Conservation (phyloP, 2,888 invertebrate species). For the Mayetiola destructor region DNA sequence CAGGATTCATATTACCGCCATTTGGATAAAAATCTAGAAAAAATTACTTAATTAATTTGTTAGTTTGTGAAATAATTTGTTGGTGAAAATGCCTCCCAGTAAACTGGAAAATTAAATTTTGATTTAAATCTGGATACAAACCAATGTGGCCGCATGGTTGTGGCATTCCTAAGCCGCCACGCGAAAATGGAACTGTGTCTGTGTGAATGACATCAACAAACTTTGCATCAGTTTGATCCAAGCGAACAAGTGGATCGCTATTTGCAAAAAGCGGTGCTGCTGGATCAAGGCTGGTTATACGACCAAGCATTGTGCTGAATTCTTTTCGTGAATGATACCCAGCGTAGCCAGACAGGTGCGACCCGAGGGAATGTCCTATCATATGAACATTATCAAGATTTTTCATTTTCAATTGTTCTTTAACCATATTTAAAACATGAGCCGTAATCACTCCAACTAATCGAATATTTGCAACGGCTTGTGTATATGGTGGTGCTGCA, state of each 20-base stretch:
- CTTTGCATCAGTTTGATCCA: slow-evolving; percentile 73
- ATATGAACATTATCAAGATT: slow-evolving; percentile 57
- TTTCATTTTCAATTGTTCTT: slow-evolving; percentile 39
- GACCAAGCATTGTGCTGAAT: slow-evolving; percentile 53
- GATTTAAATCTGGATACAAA: no score
- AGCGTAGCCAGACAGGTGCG: slow-evolving; percentile 73
- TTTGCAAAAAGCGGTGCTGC: slow-evolving; percentile 83
- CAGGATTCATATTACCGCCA: slow-evolving; percentile 69
- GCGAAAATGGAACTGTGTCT: slow-evolving; percentile 64
- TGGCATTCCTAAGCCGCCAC: slow-evolving; percentile 62
- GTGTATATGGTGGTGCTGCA: slow-evolving; percentile 75
- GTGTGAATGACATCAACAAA: slow-evolving; percentile 78
- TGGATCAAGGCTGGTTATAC: slow-evolving; percentile 81
- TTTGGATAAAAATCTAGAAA: no score
- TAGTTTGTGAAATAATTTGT: no score
- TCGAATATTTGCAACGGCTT: slow-evolving; percentile 82
- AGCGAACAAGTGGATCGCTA: slow-evolving; percentile 61
- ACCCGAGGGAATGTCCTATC: slow-evolving; percentile 76
- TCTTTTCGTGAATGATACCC: slow-evolving; percentile 57
- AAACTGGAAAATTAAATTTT: no score
- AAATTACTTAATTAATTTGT: no score
- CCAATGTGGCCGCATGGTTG: slow-evolving; percentile 78
- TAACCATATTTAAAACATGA: slow-evolving; percentile 45
- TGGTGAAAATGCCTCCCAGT: no score
- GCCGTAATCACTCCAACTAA: slow-evolving; percentile 74